Base-by-base conservation (phyloP, 2,113 vertebrate genomes). In the Corydoras sp. region DNA sequence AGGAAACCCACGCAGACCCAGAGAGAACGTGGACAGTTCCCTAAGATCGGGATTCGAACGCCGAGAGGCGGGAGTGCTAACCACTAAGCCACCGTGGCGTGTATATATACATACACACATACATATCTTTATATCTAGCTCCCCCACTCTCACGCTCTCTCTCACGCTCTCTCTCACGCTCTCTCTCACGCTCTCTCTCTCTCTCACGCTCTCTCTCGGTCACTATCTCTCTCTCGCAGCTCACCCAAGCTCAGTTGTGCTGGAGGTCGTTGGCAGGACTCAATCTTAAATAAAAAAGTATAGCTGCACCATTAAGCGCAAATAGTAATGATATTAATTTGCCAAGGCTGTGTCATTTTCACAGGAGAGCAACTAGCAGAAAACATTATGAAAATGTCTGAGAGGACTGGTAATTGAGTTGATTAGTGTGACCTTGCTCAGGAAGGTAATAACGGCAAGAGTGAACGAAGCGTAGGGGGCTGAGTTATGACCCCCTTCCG, bases 361-460 rank as follows among this genome's bases (percentile, higher is more conserved):
- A 96, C 95, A 95, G 93, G 93, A 98, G 93, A 96, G 94, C 92
- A 94, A 95, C 92, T 93, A 93, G 92, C 95, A 93, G 92, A 88
- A 86, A 95, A 95, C 94, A 95, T 98, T 97, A 97, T 94, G 93
- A 96, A 95, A 95, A 94, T 94, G 92, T 95, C 90, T 85, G 79
- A 92, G 91, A 92, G 92, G 91, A 89, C 87, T 90, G 91, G 89
- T 98, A 96, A 98, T 96, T 94, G 94, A 93, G 89, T 91, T 96
- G 95, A 99, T 98, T 94, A 97, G 91, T 88, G 91, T 94, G 95
- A 95, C 95, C 95, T 98, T 97, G 95, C 93, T 94, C 91, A 93
- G 88, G 90, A 91, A 89, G 89, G 92, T 89, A 92, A 92, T 89
- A 90, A 89, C 83, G 87, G 90, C 91, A 88, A 83, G 88, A 91